Evolutionary conservation across 2,888 invertebrate species (phyloP).

Genomic region (Tineola bisselliella): DNA sequence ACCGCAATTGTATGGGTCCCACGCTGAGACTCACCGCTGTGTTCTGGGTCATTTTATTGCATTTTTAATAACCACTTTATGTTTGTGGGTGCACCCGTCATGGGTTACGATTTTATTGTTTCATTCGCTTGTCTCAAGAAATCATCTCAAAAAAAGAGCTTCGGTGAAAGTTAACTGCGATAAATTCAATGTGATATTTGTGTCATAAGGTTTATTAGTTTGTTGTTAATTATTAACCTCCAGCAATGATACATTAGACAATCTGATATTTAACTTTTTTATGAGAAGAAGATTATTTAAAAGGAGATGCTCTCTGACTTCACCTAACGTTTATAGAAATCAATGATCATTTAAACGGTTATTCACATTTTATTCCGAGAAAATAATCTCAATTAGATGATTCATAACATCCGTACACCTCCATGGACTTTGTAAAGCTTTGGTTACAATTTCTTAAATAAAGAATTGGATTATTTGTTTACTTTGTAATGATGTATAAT

Average conservation of each 20-base stretch:
- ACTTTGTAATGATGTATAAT: constrained; percentile 9
- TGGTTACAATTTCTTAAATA: no score
- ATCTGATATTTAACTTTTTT: background rate
- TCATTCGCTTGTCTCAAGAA: constrained; percentile 15
- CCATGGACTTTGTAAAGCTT: no score
- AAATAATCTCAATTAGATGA: background rate
- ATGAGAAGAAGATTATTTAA: background rate
- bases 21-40: constrained; percentile 11
- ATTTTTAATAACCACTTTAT: constrained; percentile 31
- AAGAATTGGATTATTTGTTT: background rate
- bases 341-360: background rate
- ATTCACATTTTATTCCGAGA: background rate
- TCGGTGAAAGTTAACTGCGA: constrained; percentile 7
- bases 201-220: constrained; percentile 1
- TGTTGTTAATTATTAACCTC: background rate
- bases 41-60: constrained; percentile 35
- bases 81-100: constrained; percentile 25
- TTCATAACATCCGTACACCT: background rate
- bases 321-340: background rate
- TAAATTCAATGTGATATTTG: constrained; percentile 1
- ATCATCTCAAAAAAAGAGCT: background rate
- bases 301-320: background rate
- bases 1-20: constrained; percentile 9
- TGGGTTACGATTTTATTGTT: constrained; percentile 30
- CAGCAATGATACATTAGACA: background rate